Evolutionary conservation across 1,140 invertebrate species (phyloP).

Genomic region (Heliconius himera): DNA sequence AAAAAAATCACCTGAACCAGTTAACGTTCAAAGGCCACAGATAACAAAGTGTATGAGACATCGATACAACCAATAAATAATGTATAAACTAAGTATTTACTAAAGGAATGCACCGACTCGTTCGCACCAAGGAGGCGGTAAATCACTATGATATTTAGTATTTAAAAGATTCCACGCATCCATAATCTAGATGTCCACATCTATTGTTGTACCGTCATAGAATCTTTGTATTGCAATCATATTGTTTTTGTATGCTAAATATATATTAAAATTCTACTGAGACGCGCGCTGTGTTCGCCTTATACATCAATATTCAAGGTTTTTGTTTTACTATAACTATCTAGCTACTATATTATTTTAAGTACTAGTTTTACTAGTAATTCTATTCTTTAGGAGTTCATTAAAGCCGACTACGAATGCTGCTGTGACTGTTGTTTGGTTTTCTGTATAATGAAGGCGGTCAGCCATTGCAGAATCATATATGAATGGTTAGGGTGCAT

Average conservation of each 20-base stretch:
- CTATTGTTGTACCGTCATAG: constrained; percentile 55
- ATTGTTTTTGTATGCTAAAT: constrained; percentile 75
- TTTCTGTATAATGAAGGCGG: background rate
- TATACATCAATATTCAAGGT: constrained; percentile 67
- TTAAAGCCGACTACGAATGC: constrained; percentile 37
- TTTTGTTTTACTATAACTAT: constrained; percentile 32
- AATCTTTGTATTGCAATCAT: constrained; percentile 58
- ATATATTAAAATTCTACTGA: constrained; percentile 60
- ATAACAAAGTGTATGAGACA: constrained; percentile 3
- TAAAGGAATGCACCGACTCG: constrained; percentile 13
- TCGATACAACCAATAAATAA: constrained; percentile 7
- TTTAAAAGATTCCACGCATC: constrained; percentile 45
- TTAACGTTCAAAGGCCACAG: background rate
- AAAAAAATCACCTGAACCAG: background rate
- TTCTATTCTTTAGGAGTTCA: constrained; percentile 41
- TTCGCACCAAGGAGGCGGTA: constrained; percentile 23
- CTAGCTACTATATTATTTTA: constrained; percentile 29
- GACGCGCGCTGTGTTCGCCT: constrained; percentile 41
- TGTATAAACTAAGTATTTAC: constrained; percentile 14
- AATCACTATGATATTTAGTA: constrained; percentile 32
- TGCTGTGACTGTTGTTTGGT: constrained; percentile 30
- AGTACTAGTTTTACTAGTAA: constrained; percentile 38
- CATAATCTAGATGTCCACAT: constrained; percentile 60
- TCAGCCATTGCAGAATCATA: background rate
- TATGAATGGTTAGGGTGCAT: background rate